Percentiles rank a stretch among this genome's conserved stretches.
phyloP scores from a whole-genome alignment of 2,888 invertebrate genomes.

The Salpingus planirostris region DNA sequence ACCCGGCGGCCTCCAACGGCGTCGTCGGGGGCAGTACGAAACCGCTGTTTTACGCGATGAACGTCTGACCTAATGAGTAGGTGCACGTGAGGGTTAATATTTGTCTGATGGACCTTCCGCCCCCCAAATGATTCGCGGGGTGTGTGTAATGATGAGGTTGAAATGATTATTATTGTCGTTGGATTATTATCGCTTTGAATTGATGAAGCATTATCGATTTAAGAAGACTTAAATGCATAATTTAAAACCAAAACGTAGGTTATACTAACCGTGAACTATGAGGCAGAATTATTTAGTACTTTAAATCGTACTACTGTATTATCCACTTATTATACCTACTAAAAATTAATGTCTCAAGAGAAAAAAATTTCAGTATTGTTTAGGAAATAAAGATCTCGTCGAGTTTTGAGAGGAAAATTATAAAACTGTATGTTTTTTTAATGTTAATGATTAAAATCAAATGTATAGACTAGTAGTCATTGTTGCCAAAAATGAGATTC shows the following conservation, averaged over 20 bases:
- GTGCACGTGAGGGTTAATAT: slow-evolving; percentile 32
- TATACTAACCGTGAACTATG: slow-evolving; percentile 38
- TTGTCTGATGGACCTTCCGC: slow-evolving; percentile 14
- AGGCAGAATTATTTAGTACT: slow-evolving; percentile 34
- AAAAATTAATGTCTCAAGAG: no score
- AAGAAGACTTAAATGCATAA: slow-evolving; percentile 18
- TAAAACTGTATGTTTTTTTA: slow-evolving; percentile 9
- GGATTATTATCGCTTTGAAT: slow-evolving; percentile 16
- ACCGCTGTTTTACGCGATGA: slow-evolving; percentile 77
- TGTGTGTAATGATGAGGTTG: background rate
- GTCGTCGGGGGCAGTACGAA: no score
- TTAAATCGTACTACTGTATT: no score
- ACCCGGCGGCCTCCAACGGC: slow-evolving; percentile 29
- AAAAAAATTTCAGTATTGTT: background rate
- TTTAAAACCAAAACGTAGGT: slow-evolving; percentile 33
- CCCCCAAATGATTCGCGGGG: background rate
- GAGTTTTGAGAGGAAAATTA: no score
- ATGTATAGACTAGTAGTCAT: slow-evolving; percentile 19
- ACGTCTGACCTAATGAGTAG: slow-evolving; percentile 68
- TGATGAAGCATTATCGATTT: slow-evolving; percentile 17
- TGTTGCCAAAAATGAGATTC: slow-evolving; percentile 26
- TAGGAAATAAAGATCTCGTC: no score
- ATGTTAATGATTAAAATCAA: slow-evolving; percentile 12
- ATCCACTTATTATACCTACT: no score
- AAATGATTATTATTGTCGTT: background rate